phyloP scores from a whole-genome alignment of 2,888 invertebrate species.

The Pammene aurita region DNA sequence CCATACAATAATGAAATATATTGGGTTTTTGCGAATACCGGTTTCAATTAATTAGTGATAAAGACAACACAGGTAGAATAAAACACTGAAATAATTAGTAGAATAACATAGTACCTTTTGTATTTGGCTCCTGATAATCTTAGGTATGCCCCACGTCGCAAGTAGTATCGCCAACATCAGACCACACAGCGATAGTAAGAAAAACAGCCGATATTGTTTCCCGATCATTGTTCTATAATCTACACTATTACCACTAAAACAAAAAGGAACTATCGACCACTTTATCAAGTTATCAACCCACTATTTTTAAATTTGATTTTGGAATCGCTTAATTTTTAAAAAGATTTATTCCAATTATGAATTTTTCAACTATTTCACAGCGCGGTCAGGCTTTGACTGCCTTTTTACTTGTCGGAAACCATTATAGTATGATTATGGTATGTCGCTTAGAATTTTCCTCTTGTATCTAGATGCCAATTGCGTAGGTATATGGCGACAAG shows the following conservation, averaged over 20 bases:
- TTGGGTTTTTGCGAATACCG: too few relatives aligned
- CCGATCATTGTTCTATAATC: constrained; percentile 59
- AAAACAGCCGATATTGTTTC: constrained; percentile 64
- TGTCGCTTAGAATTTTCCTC: constrained; percentile 30
- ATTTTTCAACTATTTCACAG: constrained; percentile 3
- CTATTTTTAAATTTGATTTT: background rate
- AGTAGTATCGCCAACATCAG: constrained; percentile 69
- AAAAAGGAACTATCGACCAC: constrained; percentile 1
- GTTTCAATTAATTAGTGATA: too few relatives aligned
- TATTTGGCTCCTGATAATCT: constrained; percentile 72
- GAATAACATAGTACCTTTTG: constrained; percentile 67
- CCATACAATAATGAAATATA: too few relatives aligned
- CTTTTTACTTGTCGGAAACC: constrained; percentile 25
- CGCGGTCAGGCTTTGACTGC: constrained; percentile 28
- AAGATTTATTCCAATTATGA: background rate
- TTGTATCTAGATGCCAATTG: constrained; percentile 23
- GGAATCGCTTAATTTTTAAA: background rate
- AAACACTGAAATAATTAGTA: background rate
- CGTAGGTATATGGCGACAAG: constrained; percentile 10
- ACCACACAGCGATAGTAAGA: constrained; percentile 63
- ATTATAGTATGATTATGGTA: constrained; percentile 35
- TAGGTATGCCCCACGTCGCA: constrained; percentile 78
- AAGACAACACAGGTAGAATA: too few relatives aligned
- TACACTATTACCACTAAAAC: constrained; percentile 6
- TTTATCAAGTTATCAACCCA: background rate